Evolutionary conservation across 1,140 invertebrate genomes (phyloP), one percentile per base, ranked within the genome.

Genomic region (Eumeta japonica): DNA sequence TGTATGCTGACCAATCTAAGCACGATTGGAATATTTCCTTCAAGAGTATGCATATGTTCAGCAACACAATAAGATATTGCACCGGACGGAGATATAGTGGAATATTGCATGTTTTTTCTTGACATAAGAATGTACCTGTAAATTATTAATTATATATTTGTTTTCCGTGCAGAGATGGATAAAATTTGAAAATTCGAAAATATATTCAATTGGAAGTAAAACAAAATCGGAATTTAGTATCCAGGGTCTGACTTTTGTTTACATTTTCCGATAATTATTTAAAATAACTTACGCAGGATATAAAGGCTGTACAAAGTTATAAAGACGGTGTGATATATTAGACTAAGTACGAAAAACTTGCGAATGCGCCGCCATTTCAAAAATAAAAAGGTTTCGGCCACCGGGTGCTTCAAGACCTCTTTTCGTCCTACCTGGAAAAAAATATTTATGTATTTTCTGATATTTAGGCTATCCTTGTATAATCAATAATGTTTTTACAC

Each of bases 351-450:
- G 50, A 92, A 92, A 59, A 90, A 91, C 61, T 90, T 89, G 24
- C 90, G 76, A 33, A 92, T 90, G 48, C 83, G 78, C 13, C 85
- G 66, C 89, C 90, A 92, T 75, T 91, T 90, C 2, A 90, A 63
- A 42, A 87, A 84, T 0, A 91, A 62, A 52, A 91, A 90, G 7
- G 87, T 90, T 55, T 90, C 87, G 41, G 85, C 88, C 0, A 91
- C 75, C 1, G 88, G 88, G 71, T 90, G 89, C 59, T 88, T 86
- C 1, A 91, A 62, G 13, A 91, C 71, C 17, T 88, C 83, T 46
- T 83, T 81, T 39, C 86, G 82, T 2, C 87, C 87, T 1, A 87
- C 85, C 68, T 73, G 43, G n/a, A 50, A 50, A 42, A 3, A 33
- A 24, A 5, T 7, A 24, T 7, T 7, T 24, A 24, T 24, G n/a